Evolutionary conservation across 2,888 invertebrate species (phyloP).

Genomic region (Perizoma affinitatum): DNA sequence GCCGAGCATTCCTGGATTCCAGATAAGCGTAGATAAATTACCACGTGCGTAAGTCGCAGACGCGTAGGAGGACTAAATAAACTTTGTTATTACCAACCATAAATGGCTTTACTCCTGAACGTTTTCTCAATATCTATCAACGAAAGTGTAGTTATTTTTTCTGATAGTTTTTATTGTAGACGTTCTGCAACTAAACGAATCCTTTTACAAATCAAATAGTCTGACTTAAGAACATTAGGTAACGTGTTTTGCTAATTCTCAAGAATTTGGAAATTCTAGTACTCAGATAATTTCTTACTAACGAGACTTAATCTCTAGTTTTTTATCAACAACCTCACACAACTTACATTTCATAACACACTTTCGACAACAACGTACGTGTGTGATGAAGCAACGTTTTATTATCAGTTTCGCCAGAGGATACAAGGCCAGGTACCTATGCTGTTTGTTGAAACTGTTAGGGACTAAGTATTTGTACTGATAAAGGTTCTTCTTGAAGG

Average conservation of each 20-base stretch:
- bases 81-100: not conserved
- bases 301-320: conserved; percentile 13
- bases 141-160: too few relatives aligned
- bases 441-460: conserved; percentile 25
- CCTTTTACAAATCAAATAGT: not conserved
- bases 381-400: conserved; percentile 31
- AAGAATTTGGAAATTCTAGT: not conserved
- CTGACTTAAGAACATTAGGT: not conserved
- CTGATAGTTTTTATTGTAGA: not conserved
- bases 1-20: conserved; percentile 37
- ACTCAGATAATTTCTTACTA: conserved; percentile 1
- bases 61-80: conserved; percentile 24
- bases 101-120: too few relatives aligned
- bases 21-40: conserved; percentile 52
- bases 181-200: not conserved
- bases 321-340: conserved; percentile 19
- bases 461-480: conserved; percentile 29
- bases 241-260: not conserved
- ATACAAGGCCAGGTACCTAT: conserved; percentile 37
- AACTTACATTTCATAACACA: conserved; percentile 42
- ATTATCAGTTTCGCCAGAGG: conserved; percentile 45
- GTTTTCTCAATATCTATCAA: too few relatives aligned
- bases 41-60: conserved; percentile 43
- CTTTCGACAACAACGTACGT: conserved; percentile 26
- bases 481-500: conserved; percentile 23